Conservation (phyloP, 1,140 invertebrate genomes). For the Rhysida immarginata region DNA sequence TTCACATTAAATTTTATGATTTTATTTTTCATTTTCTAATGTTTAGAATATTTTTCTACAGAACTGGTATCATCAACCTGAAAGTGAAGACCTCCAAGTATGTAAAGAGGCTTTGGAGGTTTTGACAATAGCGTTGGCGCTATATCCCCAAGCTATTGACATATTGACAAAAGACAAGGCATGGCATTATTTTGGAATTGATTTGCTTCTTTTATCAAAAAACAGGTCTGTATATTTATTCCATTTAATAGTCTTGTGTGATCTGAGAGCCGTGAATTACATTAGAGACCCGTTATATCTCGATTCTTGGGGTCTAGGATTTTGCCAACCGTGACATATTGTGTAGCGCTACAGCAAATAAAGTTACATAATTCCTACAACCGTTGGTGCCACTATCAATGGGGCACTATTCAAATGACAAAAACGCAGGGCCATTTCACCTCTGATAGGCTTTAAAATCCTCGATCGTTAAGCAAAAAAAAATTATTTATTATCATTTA, state of each 20-base stretch:
- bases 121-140: constrained; percentile 68
- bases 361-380: too few relatives aligned
- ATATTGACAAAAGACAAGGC: constrained; percentile 51
- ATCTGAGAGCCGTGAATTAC: too few relatives aligned
- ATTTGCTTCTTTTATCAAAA: constrained; percentile 59
- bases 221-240: constrained; percentile 34
- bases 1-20: not conserved
- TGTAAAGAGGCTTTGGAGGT: constrained; percentile 86
- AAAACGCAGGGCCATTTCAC: too few relatives aligned
- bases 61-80: constrained; percentile 15
- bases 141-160: constrained; percentile 67
- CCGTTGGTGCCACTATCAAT: too few relatives aligned
- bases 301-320: too few relatives aligned
- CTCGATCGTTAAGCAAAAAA: too few relatives aligned
- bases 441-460: too few relatives aligned
- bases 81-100: constrained; percentile 38
- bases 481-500: too few relatives aligned
- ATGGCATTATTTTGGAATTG: constrained; percentile 75
- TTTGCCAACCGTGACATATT: too few relatives aligned
- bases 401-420: too few relatives aligned
- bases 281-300: too few relatives aligned
- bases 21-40: not conserved
- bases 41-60: constrained; percentile 18
- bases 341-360: too few relatives aligned
- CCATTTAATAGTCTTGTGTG: constrained; percentile 26